phyloP scores from a whole-genome alignment of 1,140 invertebrate genomes.

The Drosophila eugracilis region DNA sequence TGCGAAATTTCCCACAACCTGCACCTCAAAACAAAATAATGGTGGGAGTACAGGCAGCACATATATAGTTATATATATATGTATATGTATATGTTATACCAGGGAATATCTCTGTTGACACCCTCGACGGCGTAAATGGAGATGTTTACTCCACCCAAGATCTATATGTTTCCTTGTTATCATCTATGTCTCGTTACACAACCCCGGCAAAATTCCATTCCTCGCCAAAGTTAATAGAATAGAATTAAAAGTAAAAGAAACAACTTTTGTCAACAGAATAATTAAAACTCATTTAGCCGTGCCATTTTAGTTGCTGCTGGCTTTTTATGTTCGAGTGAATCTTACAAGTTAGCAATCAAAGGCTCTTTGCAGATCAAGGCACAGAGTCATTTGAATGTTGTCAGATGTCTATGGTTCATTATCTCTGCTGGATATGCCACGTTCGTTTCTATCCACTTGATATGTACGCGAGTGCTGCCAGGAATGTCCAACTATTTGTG shows the following conservation, averaged over 20 bases:
- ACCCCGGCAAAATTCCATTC: conserved; percentile 57
- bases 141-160: conserved; percentile 68
- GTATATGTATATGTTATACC: no score
- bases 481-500: conserved; percentile 11
- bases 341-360: conserved; percentile 51
- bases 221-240: conserved; percentile 36
- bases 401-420: conserved; percentile 37
- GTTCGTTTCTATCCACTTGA: neutral
- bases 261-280: conserved; percentile 73
- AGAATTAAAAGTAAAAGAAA: conserved; percentile 60
- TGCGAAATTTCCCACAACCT: conserved; percentile 63
- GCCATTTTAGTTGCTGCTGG: conserved; percentile 18
- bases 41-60: conserved; percentile 6
- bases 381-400: conserved; percentile 24
- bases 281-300: conserved; percentile 54
- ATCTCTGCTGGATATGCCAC: conserved; percentile 17
- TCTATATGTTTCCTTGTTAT: conserved; percentile 44
- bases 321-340: conserved; percentile 60
- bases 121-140: conserved; percentile 56
- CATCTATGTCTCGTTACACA: conserved; percentile 34
- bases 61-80: neutral
- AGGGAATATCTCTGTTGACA: conserved; percentile 64
- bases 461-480: neutral
- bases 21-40: conserved; percentile 40
- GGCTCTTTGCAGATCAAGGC: conserved; percentile 32